Conservation (phyloP, 2,888 invertebrate species). For the Sesia bembeciformis region DNA sequence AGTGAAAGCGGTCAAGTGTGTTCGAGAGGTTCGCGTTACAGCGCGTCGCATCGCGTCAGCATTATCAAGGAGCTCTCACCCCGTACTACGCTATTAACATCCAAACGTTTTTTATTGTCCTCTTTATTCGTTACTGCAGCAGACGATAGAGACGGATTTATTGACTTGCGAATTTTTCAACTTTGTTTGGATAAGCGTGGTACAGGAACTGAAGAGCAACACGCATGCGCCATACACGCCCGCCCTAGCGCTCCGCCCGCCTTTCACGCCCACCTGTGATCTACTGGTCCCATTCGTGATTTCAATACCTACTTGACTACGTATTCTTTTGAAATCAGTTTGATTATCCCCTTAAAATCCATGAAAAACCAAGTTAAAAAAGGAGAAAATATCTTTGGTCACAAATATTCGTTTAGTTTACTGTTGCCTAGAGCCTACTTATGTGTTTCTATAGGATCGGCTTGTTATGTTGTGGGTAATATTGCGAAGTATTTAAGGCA, state of each 20-base stretch:
- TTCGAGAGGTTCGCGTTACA: constrained; percentile 39
- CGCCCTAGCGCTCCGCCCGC: constrained; percentile 54
- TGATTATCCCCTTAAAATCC: too few species aligned
- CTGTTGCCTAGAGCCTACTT: too few species aligned
- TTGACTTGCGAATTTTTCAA: constrained; percentile 30
- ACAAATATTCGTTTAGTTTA: too few species aligned
- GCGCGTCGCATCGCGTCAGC: constrained; percentile 42
- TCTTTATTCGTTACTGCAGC: constrained; percentile 45
- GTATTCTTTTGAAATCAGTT: not conserved
- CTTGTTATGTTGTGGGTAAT: too few species aligned
- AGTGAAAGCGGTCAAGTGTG: constrained; percentile 58
- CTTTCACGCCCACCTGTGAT: constrained; percentile 65
- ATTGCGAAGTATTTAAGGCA: too few species aligned
- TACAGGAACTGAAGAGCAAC: constrained; percentile 22
- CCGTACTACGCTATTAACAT: constrained; percentile 26
- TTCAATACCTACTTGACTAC: constrained; percentile 31
- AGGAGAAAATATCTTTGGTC: too few species aligned
- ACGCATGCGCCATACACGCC: constrained; percentile 65
- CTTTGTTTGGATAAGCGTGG: constrained; percentile 20
- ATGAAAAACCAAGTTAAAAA: too few species aligned
- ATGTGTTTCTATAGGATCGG: too few species aligned
- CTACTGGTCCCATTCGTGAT: constrained; percentile 34
- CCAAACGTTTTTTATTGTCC: constrained; percentile 29
- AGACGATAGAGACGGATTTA: constrained; percentile 46
- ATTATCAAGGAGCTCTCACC: constrained; percentile 39